phyloP scores from a whole-genome alignment of 2,888 invertebrate species.

The Julus scanicus region DNA sequence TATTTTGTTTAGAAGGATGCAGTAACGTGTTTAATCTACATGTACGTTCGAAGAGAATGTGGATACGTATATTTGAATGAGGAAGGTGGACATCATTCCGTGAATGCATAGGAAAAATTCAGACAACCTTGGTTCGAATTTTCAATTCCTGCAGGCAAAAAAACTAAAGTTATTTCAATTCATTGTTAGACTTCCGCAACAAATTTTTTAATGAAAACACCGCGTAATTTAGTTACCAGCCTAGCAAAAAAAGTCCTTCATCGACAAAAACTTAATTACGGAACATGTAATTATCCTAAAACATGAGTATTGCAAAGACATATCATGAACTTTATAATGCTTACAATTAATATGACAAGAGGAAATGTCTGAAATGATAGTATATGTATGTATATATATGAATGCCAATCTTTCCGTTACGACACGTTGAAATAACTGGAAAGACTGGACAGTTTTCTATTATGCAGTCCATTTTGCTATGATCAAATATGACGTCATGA shows the following conservation, averaged over 20 bases:
- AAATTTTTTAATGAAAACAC: not conserved
- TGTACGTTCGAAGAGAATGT: not conserved
- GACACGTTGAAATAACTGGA: too few species aligned
- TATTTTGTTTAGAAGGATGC: not conserved
- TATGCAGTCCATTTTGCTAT: not conserved
- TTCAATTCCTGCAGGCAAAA: not conserved
- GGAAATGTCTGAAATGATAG: not conserved
- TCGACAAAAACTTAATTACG: not conserved
- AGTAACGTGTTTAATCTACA: not conserved
- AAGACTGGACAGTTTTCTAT: too few species aligned
- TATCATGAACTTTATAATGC: not conserved
- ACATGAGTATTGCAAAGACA: not conserved
- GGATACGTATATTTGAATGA: not conserved
- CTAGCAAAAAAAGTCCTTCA: not conserved
- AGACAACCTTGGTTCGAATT: conserved; percentile 33
- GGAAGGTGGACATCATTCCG: conserved; percentile 24
- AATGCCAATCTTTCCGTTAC: too few species aligned
- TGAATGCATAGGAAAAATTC: conserved; percentile 1
- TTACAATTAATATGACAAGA: not conserved
- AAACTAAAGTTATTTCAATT: not conserved
- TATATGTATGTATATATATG: too few species aligned
- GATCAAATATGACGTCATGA: not conserved
- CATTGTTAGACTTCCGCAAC: conserved; percentile 33
- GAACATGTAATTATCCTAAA: not conserved
- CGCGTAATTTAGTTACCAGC: not conserved